Conservation (phyloP, 2,888 invertebrate genomes). For the Apantesis nais region DNA sequence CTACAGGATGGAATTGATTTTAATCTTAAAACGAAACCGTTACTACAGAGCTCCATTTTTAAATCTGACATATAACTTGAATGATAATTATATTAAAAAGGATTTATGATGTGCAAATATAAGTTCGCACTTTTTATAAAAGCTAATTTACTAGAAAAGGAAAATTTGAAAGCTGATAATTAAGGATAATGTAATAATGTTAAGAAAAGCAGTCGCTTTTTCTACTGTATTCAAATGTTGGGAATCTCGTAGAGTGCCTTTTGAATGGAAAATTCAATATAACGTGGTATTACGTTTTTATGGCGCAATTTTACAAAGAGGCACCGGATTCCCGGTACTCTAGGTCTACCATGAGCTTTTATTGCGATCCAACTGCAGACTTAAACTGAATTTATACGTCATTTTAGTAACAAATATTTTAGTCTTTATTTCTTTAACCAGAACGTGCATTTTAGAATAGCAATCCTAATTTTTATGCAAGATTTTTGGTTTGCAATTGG, state of each 20-base stretch:
- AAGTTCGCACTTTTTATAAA: background rate
- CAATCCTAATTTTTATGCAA: no score
- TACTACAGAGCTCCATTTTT: background rate
- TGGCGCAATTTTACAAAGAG: conserved; percentile 54
- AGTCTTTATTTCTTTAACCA: no score
- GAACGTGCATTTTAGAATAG: no score
- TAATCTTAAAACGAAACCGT: background rate
- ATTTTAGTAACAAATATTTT: no score
- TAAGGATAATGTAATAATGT: background rate
- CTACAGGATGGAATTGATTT: background rate
- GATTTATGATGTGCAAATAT: background rate
- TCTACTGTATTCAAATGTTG: conserved; percentile 1
- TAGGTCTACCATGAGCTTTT: no score
- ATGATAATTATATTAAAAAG: no score
- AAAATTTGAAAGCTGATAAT: background rate
- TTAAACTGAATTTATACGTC: no score
- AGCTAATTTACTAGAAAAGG: background rate
- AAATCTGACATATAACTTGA: background rate
- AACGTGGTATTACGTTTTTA: conserved; percentile 68
- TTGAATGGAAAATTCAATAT: conserved; percentile 66
- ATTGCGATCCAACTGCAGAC: no score
- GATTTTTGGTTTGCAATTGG: no score
- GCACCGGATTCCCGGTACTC: conserved; percentile 45
- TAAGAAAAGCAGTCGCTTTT: background rate
- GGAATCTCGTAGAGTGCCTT: conserved; percentile 43